Conservation (phyloP, 2,797 vertebrate genomes). For the Synanceia verrucosa region DNA sequence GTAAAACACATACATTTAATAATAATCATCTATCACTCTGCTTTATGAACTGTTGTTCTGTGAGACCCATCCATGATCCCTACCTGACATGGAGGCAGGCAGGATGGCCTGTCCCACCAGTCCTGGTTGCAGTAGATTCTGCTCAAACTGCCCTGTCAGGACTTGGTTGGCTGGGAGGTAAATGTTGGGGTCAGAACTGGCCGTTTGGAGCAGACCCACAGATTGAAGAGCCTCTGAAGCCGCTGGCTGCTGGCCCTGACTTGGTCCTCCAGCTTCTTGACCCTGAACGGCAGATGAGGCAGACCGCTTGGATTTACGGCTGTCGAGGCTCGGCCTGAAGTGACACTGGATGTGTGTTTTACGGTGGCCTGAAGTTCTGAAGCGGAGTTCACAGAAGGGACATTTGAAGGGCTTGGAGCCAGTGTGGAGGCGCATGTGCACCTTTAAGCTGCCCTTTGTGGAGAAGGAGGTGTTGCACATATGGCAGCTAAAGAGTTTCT, state of each 20-base stretch:
- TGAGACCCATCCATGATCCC: not conserved
- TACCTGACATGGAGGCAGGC: constrained; percentile 95
- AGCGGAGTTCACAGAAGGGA: constrained; percentile 95
- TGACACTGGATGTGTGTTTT: constrained; percentile 99
- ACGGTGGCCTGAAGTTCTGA: constrained; percentile 96
- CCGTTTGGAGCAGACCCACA: constrained; percentile 82
- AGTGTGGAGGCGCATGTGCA: constrained; percentile 98
- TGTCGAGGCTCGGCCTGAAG: constrained; percentile 83
- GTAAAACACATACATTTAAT: not conserved
- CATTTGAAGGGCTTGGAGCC: constrained; percentile 99
- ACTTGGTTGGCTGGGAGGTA: constrained; percentile 93
- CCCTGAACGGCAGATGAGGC: constrained; percentile 56
- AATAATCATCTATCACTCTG: not conserved
- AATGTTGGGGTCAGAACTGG: constrained; percentile 87
- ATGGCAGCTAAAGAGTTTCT: constrained; percentile 97
- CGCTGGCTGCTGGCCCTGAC: constrained; percentile 54
- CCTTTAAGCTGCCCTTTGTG: constrained; percentile 98
- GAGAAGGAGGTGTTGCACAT: constrained; percentile 99
- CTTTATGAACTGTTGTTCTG: not conserved
- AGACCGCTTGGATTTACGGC: constrained; percentile 85
- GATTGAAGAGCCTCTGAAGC: constrained; percentile 84
- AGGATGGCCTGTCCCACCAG: constrained; percentile 95
- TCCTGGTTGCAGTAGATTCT: constrained; percentile 89
- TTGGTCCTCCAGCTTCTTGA: constrained; percentile 62
- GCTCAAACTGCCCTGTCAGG: constrained; percentile 91